These are phyloP conservation scores for Triplophysa siluroides DNA, from an alignment of 2,113 vertebrate species.

Conservation along the genomic window DNA sequence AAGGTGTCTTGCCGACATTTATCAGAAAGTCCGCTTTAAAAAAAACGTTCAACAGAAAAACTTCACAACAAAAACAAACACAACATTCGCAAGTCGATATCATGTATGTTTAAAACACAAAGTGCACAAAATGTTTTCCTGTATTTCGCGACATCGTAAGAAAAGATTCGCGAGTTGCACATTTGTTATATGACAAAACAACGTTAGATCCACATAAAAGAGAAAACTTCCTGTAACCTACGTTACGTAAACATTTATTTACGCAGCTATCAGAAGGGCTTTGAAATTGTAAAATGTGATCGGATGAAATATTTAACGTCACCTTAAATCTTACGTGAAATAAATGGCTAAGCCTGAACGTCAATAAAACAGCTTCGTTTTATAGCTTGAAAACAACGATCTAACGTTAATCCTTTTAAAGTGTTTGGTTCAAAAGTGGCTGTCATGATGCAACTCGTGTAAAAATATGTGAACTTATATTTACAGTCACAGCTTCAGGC, in stretches of 20 bases:
- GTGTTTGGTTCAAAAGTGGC: not conserved
- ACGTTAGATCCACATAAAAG: not conserved
- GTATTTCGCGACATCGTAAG: not conserved
- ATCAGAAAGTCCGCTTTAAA: not conserved
- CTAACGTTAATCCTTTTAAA: not conserved
- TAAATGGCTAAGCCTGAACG: not conserved
- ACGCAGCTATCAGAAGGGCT: not conserved
- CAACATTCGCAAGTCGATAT: too few species aligned
- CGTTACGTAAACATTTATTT: not conserved
- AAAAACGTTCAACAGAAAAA: not conserved
- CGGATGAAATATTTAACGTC: not conserved
- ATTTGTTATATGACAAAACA: not conserved
- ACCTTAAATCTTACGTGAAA: not conserved
- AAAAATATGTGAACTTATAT: not conserved
- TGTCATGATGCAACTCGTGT: not conserved
- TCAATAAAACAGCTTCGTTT: not conserved
- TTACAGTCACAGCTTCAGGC: conserved; percentile 22
- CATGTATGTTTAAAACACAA: too few species aligned
- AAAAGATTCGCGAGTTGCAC: not conserved
- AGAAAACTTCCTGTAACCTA: not conserved
- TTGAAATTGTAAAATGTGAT: not conserved
- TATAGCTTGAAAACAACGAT: not conserved
- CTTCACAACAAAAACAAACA: too few species aligned
- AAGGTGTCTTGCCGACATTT: not conserved
- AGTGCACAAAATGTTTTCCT: too few species aligned